Evolutionary conservation across 2,113 vertebrate genomes (phyloP), one percentile per base, ranked within the genome.

Genomic region (Cavia aperea): DNA sequence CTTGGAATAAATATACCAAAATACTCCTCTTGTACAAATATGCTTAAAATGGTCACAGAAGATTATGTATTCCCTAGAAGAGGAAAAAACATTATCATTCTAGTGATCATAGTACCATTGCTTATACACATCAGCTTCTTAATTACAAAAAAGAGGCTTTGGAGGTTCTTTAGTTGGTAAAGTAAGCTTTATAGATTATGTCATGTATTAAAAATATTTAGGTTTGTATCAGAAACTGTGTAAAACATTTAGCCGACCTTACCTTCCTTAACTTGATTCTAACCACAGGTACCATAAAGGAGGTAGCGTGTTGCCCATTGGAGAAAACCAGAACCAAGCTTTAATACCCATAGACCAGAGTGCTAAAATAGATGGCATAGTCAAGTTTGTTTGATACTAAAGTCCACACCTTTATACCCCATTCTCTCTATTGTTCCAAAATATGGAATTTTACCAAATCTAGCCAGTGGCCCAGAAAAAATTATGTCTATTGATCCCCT

Each of bases 231-330:
- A 54, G 83, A 49, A 92, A 39, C 23, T 72, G 29, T 82, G 56
- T 62, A 81, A 79, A 87, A 51, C 58, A 75, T 58, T 78, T 66
- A 21, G 58, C 7, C 73, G 81, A 36, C 10, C 2, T 84, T 82
- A 43, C 43, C 49, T 86, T 91, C 19, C 54, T 93, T 86, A 78
- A 70, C 46, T 91, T 88, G 66, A 93, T 84, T 88, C 54, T 93
- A 18, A 88, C 6, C 11, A 39, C 46, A 66, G 60, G 46, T 43
- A 36, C 18, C 68, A 23, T 60, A 26, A 82, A 88, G 56, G 60
- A 79, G n/a, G 51, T 18, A 10, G n/a, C 15, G 1, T 46, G 89
- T 18, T 82, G 24, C 13, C 56, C 78, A 66, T 3, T 72, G 36
- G 19, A 19, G 26, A 88, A n/a, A 49, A 60, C 86, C 88, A 82